Evolutionary conservation across 2,113 vertebrate species (phyloP), one percentile per base, ranked within the genome.

Genomic region (Dolichallabes microphthalmus): DNA sequence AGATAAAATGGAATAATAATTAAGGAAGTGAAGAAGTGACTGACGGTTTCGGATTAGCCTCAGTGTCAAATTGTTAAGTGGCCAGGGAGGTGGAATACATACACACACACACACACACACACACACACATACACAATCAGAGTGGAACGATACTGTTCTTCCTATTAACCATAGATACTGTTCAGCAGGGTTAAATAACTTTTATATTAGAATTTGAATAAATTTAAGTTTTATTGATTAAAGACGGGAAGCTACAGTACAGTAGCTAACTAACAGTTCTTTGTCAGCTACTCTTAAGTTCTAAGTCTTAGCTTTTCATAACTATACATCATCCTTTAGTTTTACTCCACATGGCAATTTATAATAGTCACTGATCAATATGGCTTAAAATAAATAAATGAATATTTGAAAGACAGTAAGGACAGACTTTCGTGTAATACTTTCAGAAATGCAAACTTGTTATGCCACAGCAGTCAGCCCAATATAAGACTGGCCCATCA

Each of bases 11-110:
- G 25, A 74, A 74, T 50, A 74, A 35, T 74, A 50, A 74, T 74
- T 74, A 74, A 50, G 71, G 71, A 74, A n/a, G 71, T 50, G 22
- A 74, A 50, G 71, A 50, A 74, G 22, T 10, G 39, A 50, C 71
- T 74, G 71, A 74, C 39, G 14, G 22, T 12, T 74, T n/a, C n/a
- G 39, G 71, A 74, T 52, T 74, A 74, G 5, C 71, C 4, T 50
- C 39, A 25, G 11, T 50, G 22, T 74, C 71, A 50, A 12, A 2
- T 14, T 74, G 22, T 74, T 50, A 50, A 50, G 20, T 74, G 39
- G 71, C 25, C 20, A 74, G 39, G 71, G 39, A 74, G 39, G 39
- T 50, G 20, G 20, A 74, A 74, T 25, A 50, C 22, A 74, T 30
- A 68, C 22, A 50, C 69, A 69, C 20, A 30, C 13, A 66, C 27